phyloP scores from a whole-genome alignment of 1,140 invertebrate genomes.

The Tetraneura akinire region DNA sequence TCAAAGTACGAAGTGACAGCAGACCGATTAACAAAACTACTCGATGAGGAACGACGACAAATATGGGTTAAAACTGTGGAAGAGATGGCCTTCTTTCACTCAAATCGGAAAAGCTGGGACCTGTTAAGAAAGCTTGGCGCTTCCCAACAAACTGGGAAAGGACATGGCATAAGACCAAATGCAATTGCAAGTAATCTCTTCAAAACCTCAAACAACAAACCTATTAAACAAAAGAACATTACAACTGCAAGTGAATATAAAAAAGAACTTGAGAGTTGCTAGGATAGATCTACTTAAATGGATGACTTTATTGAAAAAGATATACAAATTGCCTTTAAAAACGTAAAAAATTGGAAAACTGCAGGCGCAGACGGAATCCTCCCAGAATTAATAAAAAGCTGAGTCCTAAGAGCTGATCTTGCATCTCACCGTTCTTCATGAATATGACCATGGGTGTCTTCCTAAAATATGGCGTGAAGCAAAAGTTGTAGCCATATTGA shows the following conservation, averaged over 20 bases:
- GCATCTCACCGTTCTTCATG: not conserved
- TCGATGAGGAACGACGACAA: not conserved
- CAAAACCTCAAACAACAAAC: not conserved
- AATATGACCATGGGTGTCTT: not conserved
- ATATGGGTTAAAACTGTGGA: not conserved
- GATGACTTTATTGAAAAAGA: constrained; percentile 1
- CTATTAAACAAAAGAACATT: not conserved
- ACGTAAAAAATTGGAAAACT: not conserved
- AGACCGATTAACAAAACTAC: not conserved
- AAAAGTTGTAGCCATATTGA: constrained; percentile 2
- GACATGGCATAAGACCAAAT: not conserved
- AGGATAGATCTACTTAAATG: constrained; percentile 6
- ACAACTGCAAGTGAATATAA: not conserved
- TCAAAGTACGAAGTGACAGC: not conserved
- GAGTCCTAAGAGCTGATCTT: constrained; percentile 1
- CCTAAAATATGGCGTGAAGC: constrained; percentile 3
- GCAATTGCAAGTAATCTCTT: not conserved
- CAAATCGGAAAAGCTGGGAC: not conserved
- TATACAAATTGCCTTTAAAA: not conserved
- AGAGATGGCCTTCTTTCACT: not conserved
- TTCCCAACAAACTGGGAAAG: not conserved
- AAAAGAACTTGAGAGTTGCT: not conserved
- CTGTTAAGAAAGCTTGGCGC: not conserved
- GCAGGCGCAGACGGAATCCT: constrained; percentile 9
- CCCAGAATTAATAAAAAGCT: not conserved